Evolutionary conservation across 1,140 invertebrate species (phyloP), one percentile per base, ranked within the genome.

Genomic region (Atta colombica): DNA sequence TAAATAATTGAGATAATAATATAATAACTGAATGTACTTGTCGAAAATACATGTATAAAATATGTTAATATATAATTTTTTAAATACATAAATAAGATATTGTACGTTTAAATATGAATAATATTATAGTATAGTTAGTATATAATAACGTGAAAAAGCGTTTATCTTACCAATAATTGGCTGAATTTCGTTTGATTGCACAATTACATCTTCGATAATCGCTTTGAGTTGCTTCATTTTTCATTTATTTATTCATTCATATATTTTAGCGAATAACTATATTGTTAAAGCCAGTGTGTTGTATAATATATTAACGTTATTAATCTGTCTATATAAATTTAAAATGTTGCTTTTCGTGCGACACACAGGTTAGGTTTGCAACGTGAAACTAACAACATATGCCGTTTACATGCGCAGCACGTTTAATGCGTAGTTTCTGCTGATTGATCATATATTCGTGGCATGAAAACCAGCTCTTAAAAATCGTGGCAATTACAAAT

Each of bases 161-260:
- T 69, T 69, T 69, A 69, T 58, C 14, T 81, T 81, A 94, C 94
- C 94, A 80, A 94, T 92, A 35, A 94, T 94, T 0, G 94, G 94
- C 74, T 94, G 92, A 71, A 94, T 91, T 87, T 93, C 94, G 0
- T 86, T 49, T 6, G 92, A 85, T 3, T 94, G 21, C 7, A 90
- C 80, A 72, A 91, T 84, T 2, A 94, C 93, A 10, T 94, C 92
- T 16, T 93, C 93, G 6, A 94, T 92, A 49, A 93, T 63, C 0
- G 89, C 93, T 71, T 94, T 90, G 0, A 93, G 69, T 58, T 61
- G 71, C 66, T 90, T 91, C 92, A 93, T 93, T 60, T 85, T 91
- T 61, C 0, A 31, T 45, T 58, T 21, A 39, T 39, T 39, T 7
- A 39, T 39, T 39, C 35, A 81, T 71, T 81, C 16, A n/a, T 28